Base-by-base conservation (phyloP, 1,140 invertebrate genomes). In the Coboldia fuscipes region DNA sequence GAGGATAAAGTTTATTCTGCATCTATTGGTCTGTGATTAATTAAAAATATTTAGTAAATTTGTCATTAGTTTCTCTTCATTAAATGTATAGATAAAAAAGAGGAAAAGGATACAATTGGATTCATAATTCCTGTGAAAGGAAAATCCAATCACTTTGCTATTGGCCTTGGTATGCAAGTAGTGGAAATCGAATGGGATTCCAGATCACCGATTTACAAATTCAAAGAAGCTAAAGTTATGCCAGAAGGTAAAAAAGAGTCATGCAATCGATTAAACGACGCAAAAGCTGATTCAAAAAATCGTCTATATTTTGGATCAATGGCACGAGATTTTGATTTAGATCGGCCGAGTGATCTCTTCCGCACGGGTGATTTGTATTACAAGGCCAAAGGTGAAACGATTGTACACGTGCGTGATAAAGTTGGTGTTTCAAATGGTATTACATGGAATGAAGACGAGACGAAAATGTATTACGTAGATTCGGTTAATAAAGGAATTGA, bases 221-320 rank as follows among this genome's bases (percentile, higher is more conserved):
- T 45, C 21, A 31, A 27, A 13, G 23, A 54, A 15, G 49, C 60
- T 18, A 51, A 18, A 17, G 35, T 26, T 17, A 45, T 47, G 3
- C 56, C 57, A 4, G 59, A 72, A 0, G 65, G 72, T 2, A 31
- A 39, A 3, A 47, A 62, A 23, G 50, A 54, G 27, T 46, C 49
- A 2, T 48, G 47, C 0, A 74, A 63, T 36, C 56, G 71, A 40
- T 65, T 72, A 37, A 80, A 80, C 45, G 75, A 80, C 56, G 77
- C 65, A 2, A 82, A 80, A 55, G 72, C 66, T 38, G 76, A 82
- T 45, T 50, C 60, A 0, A 42, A 40, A 19, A 76, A 76, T 34
- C 50, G 72, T 19, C 45, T 80, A 3, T 80, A 72, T 72, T 56
- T 63, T 33, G 75, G 75, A 69, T 24, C 35, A 7, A 75, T 78